Evolutionary conservation across 2,113 vertebrate genomes (phyloP).

Genomic region (Pteropus alecto): DNA sequence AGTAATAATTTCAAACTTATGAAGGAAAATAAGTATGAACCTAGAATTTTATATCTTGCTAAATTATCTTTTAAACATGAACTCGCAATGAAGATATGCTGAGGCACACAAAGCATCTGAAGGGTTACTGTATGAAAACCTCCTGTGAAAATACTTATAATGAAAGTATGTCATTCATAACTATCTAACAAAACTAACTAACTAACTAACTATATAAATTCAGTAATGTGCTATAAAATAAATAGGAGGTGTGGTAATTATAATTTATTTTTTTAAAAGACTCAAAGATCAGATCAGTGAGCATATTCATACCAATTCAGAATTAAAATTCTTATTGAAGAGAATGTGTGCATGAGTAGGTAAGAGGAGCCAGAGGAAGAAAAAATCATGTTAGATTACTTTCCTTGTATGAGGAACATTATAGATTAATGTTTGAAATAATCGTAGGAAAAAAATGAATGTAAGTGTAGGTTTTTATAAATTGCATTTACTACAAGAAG

Average conservation of each 20-base stretch:
- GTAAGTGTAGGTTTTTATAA: neutral
- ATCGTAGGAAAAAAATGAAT: neutral
- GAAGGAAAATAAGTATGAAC: neutral
- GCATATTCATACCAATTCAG: neutral
- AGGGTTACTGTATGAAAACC: neutral
- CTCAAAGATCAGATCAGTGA: neutral
- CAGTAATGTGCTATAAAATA: neutral
- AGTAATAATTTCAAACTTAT: neutral
- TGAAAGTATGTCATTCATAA: neutral
- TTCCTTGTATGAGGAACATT: neutral
- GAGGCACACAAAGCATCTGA: neutral
- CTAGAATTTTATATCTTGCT: neutral
- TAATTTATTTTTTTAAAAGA: neutral
- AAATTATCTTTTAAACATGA: neutral
- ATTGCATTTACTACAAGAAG: neutral
- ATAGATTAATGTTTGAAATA: neutral
- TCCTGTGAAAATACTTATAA: neutral
- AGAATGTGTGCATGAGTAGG: neutral
- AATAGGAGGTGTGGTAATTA: neutral
- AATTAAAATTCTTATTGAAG: neutral
- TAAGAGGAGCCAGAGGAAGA: neutral
- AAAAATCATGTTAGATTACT: neutral
- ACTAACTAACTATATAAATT: neutral
- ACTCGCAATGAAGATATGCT: neutral
- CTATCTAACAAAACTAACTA: neutral